These are phyloP conservation scores for Microplitis mediator DNA, from an alignment of 1,140 invertebrate genomes.

Conservation along the genomic window DNA sequence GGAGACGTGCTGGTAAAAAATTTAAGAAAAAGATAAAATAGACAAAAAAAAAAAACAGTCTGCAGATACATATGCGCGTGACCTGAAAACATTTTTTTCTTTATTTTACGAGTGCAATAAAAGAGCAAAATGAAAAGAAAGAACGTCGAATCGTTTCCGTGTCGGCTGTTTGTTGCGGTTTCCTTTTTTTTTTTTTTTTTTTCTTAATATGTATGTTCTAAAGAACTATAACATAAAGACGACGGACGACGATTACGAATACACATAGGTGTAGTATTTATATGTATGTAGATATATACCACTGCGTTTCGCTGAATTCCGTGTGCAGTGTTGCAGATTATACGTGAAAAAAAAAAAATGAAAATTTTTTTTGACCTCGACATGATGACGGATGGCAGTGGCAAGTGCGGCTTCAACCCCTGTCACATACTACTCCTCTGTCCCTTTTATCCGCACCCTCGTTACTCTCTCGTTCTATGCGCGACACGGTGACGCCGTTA, in stretches of 20 bases:
- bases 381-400: slow-evolving; percentile 30
- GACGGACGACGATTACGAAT: background rate
- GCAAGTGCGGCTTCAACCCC: slow-evolving; percentile 31
- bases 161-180: background rate
- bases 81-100: background rate
- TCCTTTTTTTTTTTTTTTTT: background rate
- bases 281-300: background rate
- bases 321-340: background rate
- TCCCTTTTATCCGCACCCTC: slow-evolving; percentile 22
- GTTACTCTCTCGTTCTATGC: background rate
- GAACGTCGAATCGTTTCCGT: background rate
- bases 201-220: background rate
- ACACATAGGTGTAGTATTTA: too few species aligned
- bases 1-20: background rate
- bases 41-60: background rate
- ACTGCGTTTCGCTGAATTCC: background rate
- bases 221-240: background rate
- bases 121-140: background rate
- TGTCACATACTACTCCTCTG: slow-evolving; percentile 17
- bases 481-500: too few species aligned
- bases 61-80: background rate
- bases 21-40: background rate
- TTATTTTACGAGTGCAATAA: background rate
- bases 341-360: background rate
- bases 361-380: slow-evolving; percentile 7